Evolutionary conservation across 1,140 invertebrate species (phyloP).

Genomic region (Caenorhabditis briggsae): DNA sequence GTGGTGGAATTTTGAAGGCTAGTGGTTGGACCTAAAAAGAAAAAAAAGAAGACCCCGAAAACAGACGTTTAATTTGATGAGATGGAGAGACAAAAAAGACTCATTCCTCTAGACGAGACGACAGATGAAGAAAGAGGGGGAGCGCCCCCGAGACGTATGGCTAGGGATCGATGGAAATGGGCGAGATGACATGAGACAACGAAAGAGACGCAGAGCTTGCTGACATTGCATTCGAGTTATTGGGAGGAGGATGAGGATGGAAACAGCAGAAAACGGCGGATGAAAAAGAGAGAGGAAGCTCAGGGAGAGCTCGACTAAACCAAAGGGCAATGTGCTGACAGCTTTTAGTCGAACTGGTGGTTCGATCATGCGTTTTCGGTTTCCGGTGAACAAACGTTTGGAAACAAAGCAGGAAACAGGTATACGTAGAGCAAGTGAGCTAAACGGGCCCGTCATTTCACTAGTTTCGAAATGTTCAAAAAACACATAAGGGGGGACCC

Average conservation of each 20-base stretch:
- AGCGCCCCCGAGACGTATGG: slow-evolving; percentile 23
- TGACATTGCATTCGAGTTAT: slow-evolving; percentile 1
- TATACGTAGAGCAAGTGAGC: neutral
- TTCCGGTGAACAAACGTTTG: neutral
- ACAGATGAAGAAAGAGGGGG: neutral
- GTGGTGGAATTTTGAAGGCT: slow-evolving; percentile 34
- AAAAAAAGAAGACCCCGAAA: slow-evolving; percentile 1
- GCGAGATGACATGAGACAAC: neutral
- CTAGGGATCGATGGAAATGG: slow-evolving; percentile 17
- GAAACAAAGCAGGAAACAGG: neutral
- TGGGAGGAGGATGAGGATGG: neutral
- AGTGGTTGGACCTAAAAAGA: neutral
- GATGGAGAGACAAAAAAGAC: slow-evolving; percentile 43
- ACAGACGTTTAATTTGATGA: slow-evolving; percentile 50
- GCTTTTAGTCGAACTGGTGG: neutral
- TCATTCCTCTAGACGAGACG: neutral
- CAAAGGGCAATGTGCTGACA: slow-evolving; percentile 45
- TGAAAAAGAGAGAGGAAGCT: neutral
- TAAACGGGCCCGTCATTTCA: too few relatives aligned
- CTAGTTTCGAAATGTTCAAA: too few relatives aligned
- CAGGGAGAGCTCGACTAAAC: slow-evolving; percentile 28
- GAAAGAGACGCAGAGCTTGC: slow-evolving; percentile 7
- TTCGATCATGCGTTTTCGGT: slow-evolving; percentile 18
- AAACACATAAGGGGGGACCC: too few relatives aligned
- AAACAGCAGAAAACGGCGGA: neutral